A percentile compares a stretch with the other conserved stretches of the same genome.
Evolutionary conservation across 2,888 invertebrate genomes (phyloP).

Genomic region (Ellobium chinense): DNA sequence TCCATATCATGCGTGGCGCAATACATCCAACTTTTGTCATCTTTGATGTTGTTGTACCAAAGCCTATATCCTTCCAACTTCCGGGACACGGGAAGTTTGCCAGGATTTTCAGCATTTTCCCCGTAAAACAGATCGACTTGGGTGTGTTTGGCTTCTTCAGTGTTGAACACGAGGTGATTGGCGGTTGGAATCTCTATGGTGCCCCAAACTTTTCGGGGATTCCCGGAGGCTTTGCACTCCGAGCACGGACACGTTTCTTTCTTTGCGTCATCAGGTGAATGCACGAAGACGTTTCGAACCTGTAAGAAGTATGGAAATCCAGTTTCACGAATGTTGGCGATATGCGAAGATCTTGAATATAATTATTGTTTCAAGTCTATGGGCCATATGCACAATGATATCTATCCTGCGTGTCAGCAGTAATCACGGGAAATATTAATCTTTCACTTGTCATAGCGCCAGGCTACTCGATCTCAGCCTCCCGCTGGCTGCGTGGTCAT

Average conservation of each 20-base stretch:
- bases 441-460: too few relatives aligned
- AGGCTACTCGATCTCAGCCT: too few relatives aligned
- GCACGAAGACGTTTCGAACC: background rate
- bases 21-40: conserved; percentile 7
- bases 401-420: too few relatives aligned
- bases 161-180: conserved; percentile 1
- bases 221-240: background rate
- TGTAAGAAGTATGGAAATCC: too few relatives aligned
- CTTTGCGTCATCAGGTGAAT: background rate
- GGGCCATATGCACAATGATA: too few relatives aligned
- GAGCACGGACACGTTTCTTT: background rate
- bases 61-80: background rate
- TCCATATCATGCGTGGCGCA: conserved; percentile 5
- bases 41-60: conserved; percentile 8
- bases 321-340: too few relatives aligned
- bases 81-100: background rate
- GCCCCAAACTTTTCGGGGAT: background rate
- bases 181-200: background rate
- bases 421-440: too few relatives aligned
- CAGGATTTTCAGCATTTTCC: conserved; percentile 4
- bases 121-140: background rate
- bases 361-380: too few relatives aligned
- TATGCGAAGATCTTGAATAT: too few relatives aligned
- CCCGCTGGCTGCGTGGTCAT: too few relatives aligned
- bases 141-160: background rate